A percentile compares a stretch with the other conserved stretches of the same genome.
phyloP scores from a whole-genome alignment of 2,113 vertebrate genomes.

The Parus major region DNA sequence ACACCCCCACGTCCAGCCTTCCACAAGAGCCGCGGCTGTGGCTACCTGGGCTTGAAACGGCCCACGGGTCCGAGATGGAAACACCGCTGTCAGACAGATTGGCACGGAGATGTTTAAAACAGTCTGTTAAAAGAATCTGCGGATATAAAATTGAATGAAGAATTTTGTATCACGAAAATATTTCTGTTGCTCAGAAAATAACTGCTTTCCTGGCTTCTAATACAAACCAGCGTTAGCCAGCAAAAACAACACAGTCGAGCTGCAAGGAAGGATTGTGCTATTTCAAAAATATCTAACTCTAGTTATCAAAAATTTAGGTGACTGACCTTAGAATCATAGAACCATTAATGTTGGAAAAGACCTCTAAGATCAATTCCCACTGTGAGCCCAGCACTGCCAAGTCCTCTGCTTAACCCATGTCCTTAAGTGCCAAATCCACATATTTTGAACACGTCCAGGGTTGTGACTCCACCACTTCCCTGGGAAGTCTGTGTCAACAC shows the following conservation, averaged over 20 bases:
- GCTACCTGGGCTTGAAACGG: not conserved
- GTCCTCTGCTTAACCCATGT: not conserved
- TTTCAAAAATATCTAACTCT: not conserved
- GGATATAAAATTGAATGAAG: not conserved
- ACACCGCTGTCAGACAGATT: not conserved
- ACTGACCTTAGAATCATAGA: not conserved
- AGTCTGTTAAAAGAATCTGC: not conserved
- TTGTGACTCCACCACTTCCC: not conserved
- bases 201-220: not conserved
- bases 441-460: not conserved
- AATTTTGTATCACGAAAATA: accelerated
- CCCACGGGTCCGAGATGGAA: not conserved
- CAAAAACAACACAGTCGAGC: not conserved
- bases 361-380: not conserved
- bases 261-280: not conserved
- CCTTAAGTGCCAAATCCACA: not conserved
- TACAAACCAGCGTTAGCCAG: not conserved
- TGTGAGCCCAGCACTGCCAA: not conserved
- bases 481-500: not conserved
- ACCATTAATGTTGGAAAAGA: not conserved
- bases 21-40: not conserved
- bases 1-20: accelerated
- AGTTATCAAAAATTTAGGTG: not conserved
- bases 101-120: not conserved
- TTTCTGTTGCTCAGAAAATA: not conserved